Evolutionary conservation across 2,888 invertebrate species (phyloP).

Genomic region (Erynnis tages): DNA sequence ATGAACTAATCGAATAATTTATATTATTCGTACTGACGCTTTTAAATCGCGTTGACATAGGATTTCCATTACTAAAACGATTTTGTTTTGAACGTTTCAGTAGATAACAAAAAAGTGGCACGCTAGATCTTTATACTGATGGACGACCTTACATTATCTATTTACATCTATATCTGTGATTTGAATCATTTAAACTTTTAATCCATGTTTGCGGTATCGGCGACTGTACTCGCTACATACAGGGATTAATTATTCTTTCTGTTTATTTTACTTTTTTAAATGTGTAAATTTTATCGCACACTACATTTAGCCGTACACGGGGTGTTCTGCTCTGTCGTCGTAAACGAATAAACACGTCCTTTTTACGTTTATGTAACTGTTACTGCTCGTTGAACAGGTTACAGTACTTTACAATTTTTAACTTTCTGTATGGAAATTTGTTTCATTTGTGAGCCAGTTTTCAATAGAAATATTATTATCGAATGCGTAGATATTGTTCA

Average conservation of each 20-base stretch:
- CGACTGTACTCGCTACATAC: slow-evolving; percentile 12
- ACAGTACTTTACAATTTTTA: no score
- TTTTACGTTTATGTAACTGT: slow-evolving; percentile 24
- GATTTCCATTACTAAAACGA: no score
- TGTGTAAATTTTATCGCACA: slow-evolving; percentile 12
- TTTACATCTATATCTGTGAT: no score
- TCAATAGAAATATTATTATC: no score
- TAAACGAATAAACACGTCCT: slow-evolving; percentile 16
- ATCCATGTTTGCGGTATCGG: slow-evolving; percentile 48
- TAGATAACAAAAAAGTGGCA: no score
- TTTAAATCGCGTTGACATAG: no score
- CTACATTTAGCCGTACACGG: slow-evolving; percentile 17
- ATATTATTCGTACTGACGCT: no score
- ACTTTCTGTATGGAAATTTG: neutral
- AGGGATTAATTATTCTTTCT: slow-evolving; percentile 29
- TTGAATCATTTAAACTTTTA: slow-evolving; percentile 72
- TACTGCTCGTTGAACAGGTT: slow-evolving; percentile 13
- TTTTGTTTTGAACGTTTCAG: no score
- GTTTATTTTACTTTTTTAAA: slow-evolving; percentile 23
- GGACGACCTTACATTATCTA: no score
- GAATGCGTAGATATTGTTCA: no score
- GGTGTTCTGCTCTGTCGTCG: slow-evolving; percentile 18
- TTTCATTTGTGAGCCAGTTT: neutral
- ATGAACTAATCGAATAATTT: no score
- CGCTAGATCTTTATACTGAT: no score